Percentiles rank a stretch among this genome's conserved stretches.
phyloP scores from a whole-genome alignment of 2,113 vertebrate genomes.

The Leptocoma aspasia region DNA sequence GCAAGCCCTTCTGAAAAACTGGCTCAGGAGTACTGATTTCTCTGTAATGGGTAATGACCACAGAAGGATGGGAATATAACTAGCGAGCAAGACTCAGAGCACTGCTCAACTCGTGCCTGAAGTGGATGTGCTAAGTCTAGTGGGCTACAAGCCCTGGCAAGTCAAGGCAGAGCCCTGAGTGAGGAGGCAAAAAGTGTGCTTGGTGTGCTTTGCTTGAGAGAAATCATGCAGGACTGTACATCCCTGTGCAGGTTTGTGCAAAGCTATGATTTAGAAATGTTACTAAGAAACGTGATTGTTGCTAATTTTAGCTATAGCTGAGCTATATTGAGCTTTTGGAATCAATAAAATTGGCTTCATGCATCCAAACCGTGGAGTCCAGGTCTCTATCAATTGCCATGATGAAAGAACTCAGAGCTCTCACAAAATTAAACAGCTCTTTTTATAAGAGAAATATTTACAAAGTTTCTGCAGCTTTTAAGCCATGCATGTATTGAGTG shows the following conservation, averaged over 20 bases:
- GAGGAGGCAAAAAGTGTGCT: not conserved
- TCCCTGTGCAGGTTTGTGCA: too few species aligned
- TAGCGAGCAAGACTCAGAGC: not conserved
- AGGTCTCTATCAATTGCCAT: not conserved
- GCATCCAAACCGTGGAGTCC: not conserved
- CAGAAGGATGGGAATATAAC: not conserved
- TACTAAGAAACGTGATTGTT: not conserved
- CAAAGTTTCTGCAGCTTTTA: not conserved
- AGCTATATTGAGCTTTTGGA: not conserved
- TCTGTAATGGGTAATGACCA: not conserved
- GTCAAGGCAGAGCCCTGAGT: not conserved
- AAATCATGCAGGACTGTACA: too few species aligned
- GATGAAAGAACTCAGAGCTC: not conserved
- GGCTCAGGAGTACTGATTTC: not conserved
- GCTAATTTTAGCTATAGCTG: not conserved
- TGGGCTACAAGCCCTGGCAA: not conserved
- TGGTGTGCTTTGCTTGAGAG: not conserved
- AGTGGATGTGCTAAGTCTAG: not conserved
- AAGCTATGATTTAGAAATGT: too few species aligned
- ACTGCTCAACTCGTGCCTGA: not conserved
- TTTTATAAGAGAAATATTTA: not conserved
- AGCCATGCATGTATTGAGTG: not conserved
- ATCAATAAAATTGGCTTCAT: not conserved
- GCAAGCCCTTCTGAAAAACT: not conserved
- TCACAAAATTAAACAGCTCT: not conserved